A percentile compares a stretch with the other conserved stretches of the same genome.
These are phyloP conservation scores for Oncorhynchus clarkii DNA, from an alignment of 2,113 vertebrate species.

Conservation along the genomic window DNA sequence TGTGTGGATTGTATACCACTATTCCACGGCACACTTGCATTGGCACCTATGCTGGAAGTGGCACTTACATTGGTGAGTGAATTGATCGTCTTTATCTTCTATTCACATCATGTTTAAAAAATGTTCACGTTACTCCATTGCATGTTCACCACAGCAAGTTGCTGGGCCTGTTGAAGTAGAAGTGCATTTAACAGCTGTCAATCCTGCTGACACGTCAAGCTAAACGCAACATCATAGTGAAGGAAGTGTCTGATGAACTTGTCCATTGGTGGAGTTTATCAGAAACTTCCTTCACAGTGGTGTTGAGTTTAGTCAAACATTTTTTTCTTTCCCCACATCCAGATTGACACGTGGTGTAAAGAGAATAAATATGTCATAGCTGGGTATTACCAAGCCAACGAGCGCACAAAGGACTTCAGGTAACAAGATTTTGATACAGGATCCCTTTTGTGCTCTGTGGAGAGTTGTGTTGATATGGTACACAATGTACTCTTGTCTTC, in stretches of 20 bases:
- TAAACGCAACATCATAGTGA: too few relatives aligned
- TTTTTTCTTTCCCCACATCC: slow-evolving; percentile 41
- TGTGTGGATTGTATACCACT: slow-evolving; percentile 94
- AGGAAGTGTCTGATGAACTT: not conserved
- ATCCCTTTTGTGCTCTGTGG: not conserved
- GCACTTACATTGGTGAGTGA: slow-evolving; percentile 84
- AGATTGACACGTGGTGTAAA: slow-evolving; percentile 99
- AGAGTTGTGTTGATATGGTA: not conserved
- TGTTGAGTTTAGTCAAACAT: not conserved
- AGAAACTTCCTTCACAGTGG: too few relatives aligned
- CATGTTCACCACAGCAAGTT: too few relatives aligned
- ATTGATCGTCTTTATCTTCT: not conserved
- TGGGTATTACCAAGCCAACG: slow-evolving; percentile 97
- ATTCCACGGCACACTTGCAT: slow-evolving; percentile 89
- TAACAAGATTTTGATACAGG: slow-evolving; percentile 44
- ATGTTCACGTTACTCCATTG: not conserved
- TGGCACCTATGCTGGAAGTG: slow-evolving; percentile 94
- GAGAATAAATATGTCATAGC: slow-evolving; percentile 93
- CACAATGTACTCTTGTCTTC: slow-evolving; percentile 2
- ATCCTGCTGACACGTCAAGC: not conserved
- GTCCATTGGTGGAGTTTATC: too few relatives aligned
- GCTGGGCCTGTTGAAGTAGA: not conserved
- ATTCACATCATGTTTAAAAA: not conserved
- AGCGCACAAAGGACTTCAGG: slow-evolving; percentile 90
- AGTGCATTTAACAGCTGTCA: not conserved